Percentiles rank a stretch among this genome's conserved stretches.
phyloP scores from a whole-genome alignment of 2,113 vertebrate species.

The Morone saxatilis region DNA sequence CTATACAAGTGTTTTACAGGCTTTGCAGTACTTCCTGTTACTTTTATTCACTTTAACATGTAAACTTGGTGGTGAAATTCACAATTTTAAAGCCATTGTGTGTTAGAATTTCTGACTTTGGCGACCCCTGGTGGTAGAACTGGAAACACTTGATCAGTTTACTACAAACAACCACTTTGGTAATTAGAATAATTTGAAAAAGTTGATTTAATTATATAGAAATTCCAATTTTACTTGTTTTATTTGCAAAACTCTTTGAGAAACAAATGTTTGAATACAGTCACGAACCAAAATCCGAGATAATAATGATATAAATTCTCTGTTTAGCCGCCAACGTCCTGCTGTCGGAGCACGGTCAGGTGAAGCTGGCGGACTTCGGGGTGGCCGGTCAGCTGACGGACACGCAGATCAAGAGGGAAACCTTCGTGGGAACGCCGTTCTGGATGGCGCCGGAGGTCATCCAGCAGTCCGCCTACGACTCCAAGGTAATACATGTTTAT shows the following conservation, averaged over 20 bases:
- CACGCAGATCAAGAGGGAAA: constrained; percentile 95
- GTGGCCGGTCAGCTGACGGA: constrained; percentile 91
- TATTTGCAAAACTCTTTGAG: too few species aligned
- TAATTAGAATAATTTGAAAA: neutral
- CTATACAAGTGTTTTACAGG: neutral
- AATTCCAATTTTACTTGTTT: too few species aligned
- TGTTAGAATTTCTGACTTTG: neutral
- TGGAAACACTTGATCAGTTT: too few species aligned
- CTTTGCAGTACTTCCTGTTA: neutral
- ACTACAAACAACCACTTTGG: neutral
- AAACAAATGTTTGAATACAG: neutral
- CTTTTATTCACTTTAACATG: neutral
- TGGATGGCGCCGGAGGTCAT: constrained; percentile 98
- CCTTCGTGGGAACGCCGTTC: constrained; percentile 86
- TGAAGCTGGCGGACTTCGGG: constrained; percentile 95
- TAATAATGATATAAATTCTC: neutral
- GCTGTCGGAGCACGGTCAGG: constrained; percentile 90
- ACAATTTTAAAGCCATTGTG: neutral
- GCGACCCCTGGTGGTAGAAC: neutral
- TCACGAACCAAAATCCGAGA: neutral
- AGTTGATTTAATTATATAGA: too few species aligned
- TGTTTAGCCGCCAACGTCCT: constrained; percentile 87
- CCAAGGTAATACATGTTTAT: constrained; percentile 82
- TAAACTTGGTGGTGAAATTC: neutral
- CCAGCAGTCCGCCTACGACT: constrained; percentile 95